These are phyloP conservation scores for Lutraria lutraria DNA, from an alignment of 2,888 invertebrate species.

Conservation along the genomic window DNA sequence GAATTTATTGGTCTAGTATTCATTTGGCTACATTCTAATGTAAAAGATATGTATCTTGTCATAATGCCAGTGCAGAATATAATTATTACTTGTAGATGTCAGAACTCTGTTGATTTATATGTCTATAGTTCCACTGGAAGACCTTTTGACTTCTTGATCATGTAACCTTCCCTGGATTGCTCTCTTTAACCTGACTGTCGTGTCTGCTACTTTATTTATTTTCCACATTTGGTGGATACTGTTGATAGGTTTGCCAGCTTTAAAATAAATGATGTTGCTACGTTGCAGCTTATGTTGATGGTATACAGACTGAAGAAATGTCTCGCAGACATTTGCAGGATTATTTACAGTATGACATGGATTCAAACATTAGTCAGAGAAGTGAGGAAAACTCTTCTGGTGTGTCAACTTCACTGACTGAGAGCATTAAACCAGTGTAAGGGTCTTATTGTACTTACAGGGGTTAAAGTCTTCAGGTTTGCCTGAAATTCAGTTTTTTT, in stretches of 20 bases:
- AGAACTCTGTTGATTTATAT: conserved; percentile 6
- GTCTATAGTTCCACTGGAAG: neutral
- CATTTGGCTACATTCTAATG: neutral
- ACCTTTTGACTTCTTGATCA: conserved; percentile 12
- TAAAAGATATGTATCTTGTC: neutral
- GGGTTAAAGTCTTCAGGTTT: no score
- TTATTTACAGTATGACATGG: conserved; percentile 32
- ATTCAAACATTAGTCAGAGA: neutral
- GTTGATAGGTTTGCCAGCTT: neutral
- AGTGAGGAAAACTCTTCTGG: neutral
- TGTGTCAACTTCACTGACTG: neutral
- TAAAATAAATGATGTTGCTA: neutral
- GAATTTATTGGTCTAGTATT: neutral
- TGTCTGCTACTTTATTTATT: conserved; percentile 13
- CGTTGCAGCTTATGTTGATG: conserved; percentile 51
- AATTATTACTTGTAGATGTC: neutral
- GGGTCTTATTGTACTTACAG: neutral
- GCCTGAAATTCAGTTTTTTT: no score
- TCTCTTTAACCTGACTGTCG: conserved; percentile 10
- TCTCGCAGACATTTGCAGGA: conserved; percentile 48
- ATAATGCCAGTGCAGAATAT: neutral
- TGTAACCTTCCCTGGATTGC: neutral
- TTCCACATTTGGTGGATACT: neutral
- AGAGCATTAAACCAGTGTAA: neutral
- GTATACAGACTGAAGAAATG: conserved; percentile 65